Base-by-base conservation (phyloP, 1,140 invertebrate species). In the Sinonovacula constricta region DNA sequence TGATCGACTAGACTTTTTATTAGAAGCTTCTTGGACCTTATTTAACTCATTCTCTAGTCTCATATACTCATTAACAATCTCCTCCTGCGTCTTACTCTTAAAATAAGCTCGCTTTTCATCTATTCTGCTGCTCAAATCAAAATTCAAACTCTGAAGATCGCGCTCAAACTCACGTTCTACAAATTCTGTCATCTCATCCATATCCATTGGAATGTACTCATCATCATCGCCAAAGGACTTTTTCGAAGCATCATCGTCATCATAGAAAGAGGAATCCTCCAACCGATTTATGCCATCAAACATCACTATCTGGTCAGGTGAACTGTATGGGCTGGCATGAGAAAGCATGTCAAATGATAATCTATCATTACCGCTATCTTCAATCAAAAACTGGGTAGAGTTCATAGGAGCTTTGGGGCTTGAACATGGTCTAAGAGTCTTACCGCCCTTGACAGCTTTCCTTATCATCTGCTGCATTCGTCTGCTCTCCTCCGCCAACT, bases 341-440 rank as follows among this genome's bases (percentile, higher is more conserved):
- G 7, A 7, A 45, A 18, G 7, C 18, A 18, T 45, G 7, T 45
- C 39, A 10, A 45, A 10, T 10, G 18, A 45, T 45, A 66, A 5
- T 15, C 56, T 28, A 22, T 51, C 39, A 33, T 75, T 26, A 7
- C 59, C 59, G 18, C 59, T 75, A 33, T 70, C 75, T 53, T 78
- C 66, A 18, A 78, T 78, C 1, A 78, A 51, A 57, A 69, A 78
- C 31, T 78, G 75, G 1, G 75, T 78, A 12, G 75, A 78, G 36
- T 78, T 78, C 49, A 60, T 59, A 18, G 75, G 75, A 14, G 75
- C 75, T 54, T 78, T 78, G n/a, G 75, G 75, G 51, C 75, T 69
- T 1, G 31, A 59, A 59, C 2, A 24, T 36, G 75, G 75, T 62
- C 75, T 39, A 36, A 62, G 24, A 56, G 67, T 60, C 28, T 26